A percentile compares a stretch with the other conserved stretches of the same genome.
Conservation (phyloP, 2,113 vertebrate species). For the Ammospiza nelsoni region DNA sequence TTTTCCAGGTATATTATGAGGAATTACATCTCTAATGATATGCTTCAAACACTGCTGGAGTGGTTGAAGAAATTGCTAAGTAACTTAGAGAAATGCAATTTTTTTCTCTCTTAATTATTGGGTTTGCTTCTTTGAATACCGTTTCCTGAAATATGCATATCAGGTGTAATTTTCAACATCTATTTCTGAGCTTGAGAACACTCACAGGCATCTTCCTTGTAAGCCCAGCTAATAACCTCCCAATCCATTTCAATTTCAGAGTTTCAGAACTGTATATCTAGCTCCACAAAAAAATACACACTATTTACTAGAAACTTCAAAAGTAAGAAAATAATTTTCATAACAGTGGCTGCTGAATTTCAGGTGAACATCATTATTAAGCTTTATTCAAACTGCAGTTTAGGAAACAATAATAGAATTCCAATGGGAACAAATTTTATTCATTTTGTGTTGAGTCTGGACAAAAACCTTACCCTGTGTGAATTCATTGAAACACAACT, state of each 20-base stretch:
- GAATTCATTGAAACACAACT: background rate
- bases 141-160: background rate
- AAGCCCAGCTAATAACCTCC: background rate
- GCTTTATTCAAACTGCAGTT: background rate
- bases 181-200: background rate
- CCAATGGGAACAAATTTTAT: background rate
- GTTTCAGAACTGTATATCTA: background rate
- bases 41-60: background rate
- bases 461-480: background rate
- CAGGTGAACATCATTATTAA: background rate
- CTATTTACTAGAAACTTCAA: background rate
- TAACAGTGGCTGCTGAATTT: background rate
- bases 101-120: background rate
- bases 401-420: background rate
- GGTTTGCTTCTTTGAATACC: background rate
- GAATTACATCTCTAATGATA: background rate
- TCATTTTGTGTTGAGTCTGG: background rate
- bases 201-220: background rate
- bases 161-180: background rate
- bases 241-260: background rate
- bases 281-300: background rate
- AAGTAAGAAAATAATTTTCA: background rate
- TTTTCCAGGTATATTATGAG: background rate
- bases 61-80: background rate
- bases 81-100: background rate